A percentile compares a stretch with the other conserved stretches of the same genome.
phyloP scores from a whole-genome alignment of 2,888 invertebrate species.

The Caenorhabditis angaria region DNA sequence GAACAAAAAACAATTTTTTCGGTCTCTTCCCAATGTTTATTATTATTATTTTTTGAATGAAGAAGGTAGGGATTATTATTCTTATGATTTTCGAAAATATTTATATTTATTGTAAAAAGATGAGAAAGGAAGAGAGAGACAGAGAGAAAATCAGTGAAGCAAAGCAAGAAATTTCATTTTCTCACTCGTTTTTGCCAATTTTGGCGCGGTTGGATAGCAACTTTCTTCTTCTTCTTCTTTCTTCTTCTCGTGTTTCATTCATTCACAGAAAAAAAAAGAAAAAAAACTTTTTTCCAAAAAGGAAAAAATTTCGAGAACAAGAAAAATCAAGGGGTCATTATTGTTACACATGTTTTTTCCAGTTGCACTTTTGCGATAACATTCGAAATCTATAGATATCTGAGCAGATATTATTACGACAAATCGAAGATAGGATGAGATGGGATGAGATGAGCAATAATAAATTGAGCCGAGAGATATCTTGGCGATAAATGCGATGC shows the following conservation, averaged over 20 bases:
- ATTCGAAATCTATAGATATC: not conserved
- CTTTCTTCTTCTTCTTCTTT: constrained; percentile 4
- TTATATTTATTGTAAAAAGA: constrained; percentile 8
- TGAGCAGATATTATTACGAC: not conserved
- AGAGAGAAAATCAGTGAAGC: constrained; percentile 17
- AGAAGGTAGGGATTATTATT: not conserved
- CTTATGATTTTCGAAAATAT: not conserved
- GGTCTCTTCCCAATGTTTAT: not conserved
- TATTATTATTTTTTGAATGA: constrained; percentile 28
- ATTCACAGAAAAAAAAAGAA: not conserved
- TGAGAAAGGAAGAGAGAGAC: constrained; percentile 5
- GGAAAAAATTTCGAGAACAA: constrained; percentile 1
- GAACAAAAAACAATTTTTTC: not conserved
- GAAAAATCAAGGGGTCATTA: constrained; percentile 9
- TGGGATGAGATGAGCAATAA: not conserved
- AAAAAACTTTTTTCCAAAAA: not conserved
- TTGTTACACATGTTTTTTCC: constrained; percentile 16
- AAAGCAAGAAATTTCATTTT: constrained; percentile 26
- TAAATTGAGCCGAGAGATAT: not conserved
- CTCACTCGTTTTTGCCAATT: constrained; percentile 22
- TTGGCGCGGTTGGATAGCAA: constrained; percentile 14
- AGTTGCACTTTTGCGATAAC: not conserved
- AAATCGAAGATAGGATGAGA: no score
- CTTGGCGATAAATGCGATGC: not conserved
- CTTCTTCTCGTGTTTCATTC: constrained; percentile 13